phyloP scores from a whole-genome alignment of 1,140 invertebrate species.

The Calephelis virginiensis region DNA sequence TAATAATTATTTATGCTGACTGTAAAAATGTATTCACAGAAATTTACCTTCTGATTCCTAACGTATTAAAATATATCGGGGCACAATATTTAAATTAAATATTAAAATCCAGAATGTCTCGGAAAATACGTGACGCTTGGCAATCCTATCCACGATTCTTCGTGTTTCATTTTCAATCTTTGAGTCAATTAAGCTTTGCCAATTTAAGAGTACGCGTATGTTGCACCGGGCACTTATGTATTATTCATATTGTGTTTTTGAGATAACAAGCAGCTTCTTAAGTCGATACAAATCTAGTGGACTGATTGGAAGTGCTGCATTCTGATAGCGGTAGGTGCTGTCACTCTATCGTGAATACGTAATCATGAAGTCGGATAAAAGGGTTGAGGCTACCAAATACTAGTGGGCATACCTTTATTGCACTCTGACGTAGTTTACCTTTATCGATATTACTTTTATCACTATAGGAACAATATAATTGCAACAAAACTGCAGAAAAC shows the following conservation, averaged over 20 bases:
- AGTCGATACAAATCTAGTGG: slow-evolving; percentile 73
- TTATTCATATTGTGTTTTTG: slow-evolving; percentile 78
- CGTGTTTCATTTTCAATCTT: slow-evolving; percentile 72
- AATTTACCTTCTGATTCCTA: too few species aligned
- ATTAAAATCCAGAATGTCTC: slow-evolving; percentile 34
- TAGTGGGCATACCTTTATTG: too few species aligned
- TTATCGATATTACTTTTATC: too few species aligned
- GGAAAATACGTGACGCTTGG: slow-evolving; percentile 6
- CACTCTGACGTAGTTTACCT: too few species aligned
- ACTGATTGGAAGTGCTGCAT: slow-evolving; percentile 55
- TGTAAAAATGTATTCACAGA: too few species aligned
- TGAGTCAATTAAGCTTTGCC: slow-evolving; percentile 75
- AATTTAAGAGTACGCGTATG: slow-evolving; percentile 67
- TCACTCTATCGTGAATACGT: neutral
- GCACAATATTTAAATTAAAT: slow-evolving; percentile 44
- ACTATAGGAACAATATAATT: too few species aligned
- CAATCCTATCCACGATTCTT: slow-evolving; percentile 21
- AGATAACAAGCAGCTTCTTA: slow-evolving; percentile 74
- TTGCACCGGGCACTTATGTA: slow-evolving; percentile 61
- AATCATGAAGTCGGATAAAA: neutral
- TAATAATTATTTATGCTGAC: too few species aligned
- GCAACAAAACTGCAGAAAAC: too few species aligned
- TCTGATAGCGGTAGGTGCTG: slow-evolving; percentile 42
- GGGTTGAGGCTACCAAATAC: neutral
- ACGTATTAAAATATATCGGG: too few species aligned